These are phyloP conservation scores for Atethmia centrago DNA, from an alignment of 2,888 invertebrate genomes.

Conservation along the genomic window DNA sequence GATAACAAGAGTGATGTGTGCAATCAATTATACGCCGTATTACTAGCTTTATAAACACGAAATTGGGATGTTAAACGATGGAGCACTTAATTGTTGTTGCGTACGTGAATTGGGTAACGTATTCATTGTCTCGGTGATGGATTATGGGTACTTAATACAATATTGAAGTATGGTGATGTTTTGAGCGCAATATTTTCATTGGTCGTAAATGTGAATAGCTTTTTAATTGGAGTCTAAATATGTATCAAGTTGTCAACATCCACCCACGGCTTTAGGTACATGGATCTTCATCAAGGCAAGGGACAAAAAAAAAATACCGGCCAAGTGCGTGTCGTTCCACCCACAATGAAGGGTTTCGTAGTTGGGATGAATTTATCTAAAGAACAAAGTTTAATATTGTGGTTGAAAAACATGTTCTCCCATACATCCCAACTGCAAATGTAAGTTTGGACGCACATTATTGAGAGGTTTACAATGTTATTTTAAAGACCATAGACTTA, in stretches of 20 bases:
- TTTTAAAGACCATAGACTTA: too few species aligned
- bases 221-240: background rate
- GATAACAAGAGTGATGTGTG: slow-evolving; percentile 50
- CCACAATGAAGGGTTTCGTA: too few species aligned
- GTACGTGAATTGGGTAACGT: slow-evolving; percentile 49
- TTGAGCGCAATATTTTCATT: slow-evolving; percentile 20
- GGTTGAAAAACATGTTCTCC: too few species aligned
- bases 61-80: slow-evolving; percentile 43
- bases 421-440: too few species aligned
- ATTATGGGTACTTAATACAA: slow-evolving; percentile 44
- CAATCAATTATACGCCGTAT: slow-evolving; percentile 57
- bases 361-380: too few species aligned
- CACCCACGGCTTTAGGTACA: background rate
- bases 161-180: slow-evolving; percentile 31
- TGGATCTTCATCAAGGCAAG: background rate
- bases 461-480: too few species aligned
- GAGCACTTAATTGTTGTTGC: slow-evolving; percentile 49
- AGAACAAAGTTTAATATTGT: too few species aligned
- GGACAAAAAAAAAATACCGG: too few species aligned
- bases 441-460: too few species aligned
- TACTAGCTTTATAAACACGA: slow-evolving; percentile 35
- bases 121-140: slow-evolving; percentile 54
- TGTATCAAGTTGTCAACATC: background rate
- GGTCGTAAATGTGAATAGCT: slow-evolving; percentile 3
- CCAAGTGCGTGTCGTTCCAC: too few species aligned